phyloP scores from a whole-genome alignment of 2,888 invertebrate genomes.

The Bombylius major region DNA sequence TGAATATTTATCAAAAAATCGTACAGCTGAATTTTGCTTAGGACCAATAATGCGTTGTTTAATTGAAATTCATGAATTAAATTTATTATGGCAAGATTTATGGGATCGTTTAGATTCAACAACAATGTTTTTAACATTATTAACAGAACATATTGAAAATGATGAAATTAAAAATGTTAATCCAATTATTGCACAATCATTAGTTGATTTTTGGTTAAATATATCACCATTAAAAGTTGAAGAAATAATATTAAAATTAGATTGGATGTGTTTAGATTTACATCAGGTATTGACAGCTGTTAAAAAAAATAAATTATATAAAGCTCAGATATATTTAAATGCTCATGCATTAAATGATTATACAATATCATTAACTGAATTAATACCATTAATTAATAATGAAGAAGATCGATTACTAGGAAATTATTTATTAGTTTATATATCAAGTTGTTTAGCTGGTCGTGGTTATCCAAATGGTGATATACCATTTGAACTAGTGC shows the following conservation, averaged over 20 bases:
- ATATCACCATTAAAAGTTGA: slow-evolving; percentile 51
- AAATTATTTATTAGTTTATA: slow-evolving; percentile 72
- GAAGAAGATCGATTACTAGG: slow-evolving; percentile 49
- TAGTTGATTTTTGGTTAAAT: slow-evolving; percentile 54
- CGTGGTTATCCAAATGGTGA: slow-evolving; percentile 68
- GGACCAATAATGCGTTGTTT: slow-evolving; percentile 32
- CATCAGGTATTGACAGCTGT: slow-evolving; percentile 46
- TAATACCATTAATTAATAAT: slow-evolving; percentile 42
- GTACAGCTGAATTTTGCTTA: slow-evolving; percentile 33
- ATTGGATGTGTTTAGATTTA: slow-evolving; percentile 62
- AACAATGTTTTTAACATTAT: slow-evolving; percentile 50
- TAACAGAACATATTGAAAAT: slow-evolving; percentile 57
- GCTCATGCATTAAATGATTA: slow-evolving; percentile 66
- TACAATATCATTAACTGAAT: slow-evolving; percentile 57
- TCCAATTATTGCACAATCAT: slow-evolving; percentile 57
- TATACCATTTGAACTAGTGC: slow-evolving; percentile 48
- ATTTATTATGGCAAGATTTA: slow-evolving; percentile 48
- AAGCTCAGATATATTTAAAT: slow-evolving; percentile 52
- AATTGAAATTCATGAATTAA: slow-evolving; percentile 34
- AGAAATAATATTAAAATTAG: slow-evolving; percentile 56
- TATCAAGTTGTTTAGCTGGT: slow-evolving; percentile 78
- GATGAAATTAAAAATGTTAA: slow-evolving; percentile 49
- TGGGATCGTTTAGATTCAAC: slow-evolving; percentile 46
- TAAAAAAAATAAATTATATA: slow-evolving; percentile 30
- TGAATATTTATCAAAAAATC: slow-evolving; percentile 35